Evolutionary conservation across 1,140 invertebrate species (phyloP).

Genomic region (Drosophila fuyamai): DNA sequence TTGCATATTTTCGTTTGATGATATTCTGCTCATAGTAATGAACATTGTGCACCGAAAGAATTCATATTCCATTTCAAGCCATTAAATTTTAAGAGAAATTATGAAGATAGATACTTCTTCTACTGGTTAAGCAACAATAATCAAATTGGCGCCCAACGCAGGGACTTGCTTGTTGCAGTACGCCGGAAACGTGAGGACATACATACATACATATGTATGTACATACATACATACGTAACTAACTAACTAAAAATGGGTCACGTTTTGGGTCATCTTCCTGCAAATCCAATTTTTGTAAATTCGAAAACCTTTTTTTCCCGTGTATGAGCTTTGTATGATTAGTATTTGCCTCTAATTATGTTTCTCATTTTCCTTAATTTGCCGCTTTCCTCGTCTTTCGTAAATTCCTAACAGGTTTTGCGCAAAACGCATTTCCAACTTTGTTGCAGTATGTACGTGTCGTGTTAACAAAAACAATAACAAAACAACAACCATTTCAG

Average conservation of each 20-base stretch:
- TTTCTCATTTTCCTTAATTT: constrained; percentile 51
- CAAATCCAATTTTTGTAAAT: too few relatives aligned
- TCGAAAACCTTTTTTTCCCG: background rate
- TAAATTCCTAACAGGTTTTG: constrained; percentile 45
- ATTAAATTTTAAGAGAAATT: background rate
- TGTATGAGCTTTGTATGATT: constrained; percentile 23
- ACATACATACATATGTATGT: too few relatives aligned
- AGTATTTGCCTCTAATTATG: constrained; percentile 44
- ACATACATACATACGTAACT: too few relatives aligned
- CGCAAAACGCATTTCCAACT: constrained; percentile 48
- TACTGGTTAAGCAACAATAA: background rate
- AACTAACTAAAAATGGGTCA: too few relatives aligned
- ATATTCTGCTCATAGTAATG: constrained; percentile 34
- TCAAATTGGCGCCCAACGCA: too few relatives aligned
- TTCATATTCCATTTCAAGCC: too few relatives aligned
- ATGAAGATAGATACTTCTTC: too few relatives aligned
- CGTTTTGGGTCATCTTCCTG: background rate
- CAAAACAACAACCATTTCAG: constrained; percentile 33
- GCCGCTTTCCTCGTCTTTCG: constrained; percentile 17
- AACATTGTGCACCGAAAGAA: constrained; percentile 11
- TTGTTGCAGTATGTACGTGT: constrained; percentile 48
- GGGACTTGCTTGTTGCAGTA: too few relatives aligned
- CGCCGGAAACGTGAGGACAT: too few relatives aligned
- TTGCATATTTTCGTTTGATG: constrained; percentile 64
- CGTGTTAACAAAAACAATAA: constrained; percentile 40